These are phyloP conservation scores for Eurytoma adleriae DNA, from an alignment of 2,888 invertebrate genomes.

Conservation along the genomic window DNA sequence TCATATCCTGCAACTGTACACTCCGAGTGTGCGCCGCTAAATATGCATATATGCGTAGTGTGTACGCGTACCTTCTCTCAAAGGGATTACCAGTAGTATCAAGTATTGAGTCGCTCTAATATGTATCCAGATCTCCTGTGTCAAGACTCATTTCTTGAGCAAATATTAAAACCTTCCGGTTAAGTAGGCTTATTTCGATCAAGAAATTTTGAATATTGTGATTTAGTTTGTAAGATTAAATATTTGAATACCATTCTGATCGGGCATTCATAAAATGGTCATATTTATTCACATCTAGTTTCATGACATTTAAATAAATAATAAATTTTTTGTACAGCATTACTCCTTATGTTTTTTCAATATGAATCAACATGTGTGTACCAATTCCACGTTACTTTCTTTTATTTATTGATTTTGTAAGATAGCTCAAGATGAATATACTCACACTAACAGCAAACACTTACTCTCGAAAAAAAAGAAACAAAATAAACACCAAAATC, in stretches of 20 bases:
- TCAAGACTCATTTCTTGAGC: not conserved
- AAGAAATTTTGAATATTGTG: too few species aligned
- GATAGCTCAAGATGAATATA: not conserved
- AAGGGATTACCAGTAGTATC: conserved; percentile 37
- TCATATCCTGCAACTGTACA: not conserved
- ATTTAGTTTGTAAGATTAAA: too few species aligned
- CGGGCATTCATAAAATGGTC: not conserved
- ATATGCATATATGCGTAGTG: conserved; percentile 25
- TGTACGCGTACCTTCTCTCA: not conserved
- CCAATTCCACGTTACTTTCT: too few species aligned
- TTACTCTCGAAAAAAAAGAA: not conserved
- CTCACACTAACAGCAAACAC: not conserved
- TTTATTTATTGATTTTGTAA: too few species aligned
- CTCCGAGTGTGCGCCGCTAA: not conserved
- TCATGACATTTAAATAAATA: too few species aligned
- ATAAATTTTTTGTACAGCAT: too few species aligned
- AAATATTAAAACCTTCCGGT: not conserved
- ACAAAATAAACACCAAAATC: conserved; percentile 1
- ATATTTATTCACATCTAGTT: not conserved
- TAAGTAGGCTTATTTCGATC: too few species aligned
- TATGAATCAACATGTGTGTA: too few species aligned
- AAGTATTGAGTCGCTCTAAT: conserved; percentile 16
- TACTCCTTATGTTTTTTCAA: too few species aligned
- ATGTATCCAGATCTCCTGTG: not conserved
- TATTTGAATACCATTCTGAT: too few species aligned